Conservation (phyloP, 2,888 invertebrate species). For the Oscheius onirici region DNA sequence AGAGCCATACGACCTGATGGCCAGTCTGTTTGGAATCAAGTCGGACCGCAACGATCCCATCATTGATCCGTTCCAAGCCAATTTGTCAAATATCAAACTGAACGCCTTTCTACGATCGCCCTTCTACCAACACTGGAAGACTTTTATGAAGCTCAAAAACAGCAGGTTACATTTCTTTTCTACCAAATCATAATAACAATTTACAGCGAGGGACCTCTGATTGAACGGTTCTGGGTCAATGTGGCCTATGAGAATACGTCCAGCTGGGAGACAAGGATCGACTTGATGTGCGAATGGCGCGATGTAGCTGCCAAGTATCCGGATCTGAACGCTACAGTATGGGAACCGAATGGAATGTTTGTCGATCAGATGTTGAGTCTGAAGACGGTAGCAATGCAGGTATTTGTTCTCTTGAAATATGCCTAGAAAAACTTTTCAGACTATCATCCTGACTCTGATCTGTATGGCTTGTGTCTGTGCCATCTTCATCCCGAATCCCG, state of each 20-base stretch:
- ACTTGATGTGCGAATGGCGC: constrained; percentile 68
- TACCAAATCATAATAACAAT: neutral
- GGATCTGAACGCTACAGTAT: constrained; percentile 67
- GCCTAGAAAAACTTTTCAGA: constrained; percentile 41
- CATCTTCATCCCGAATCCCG: constrained; percentile 68
- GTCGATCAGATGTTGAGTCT: constrained; percentile 71
- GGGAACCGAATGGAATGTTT: constrained; percentile 68
- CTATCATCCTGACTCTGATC: constrained; percentile 59
- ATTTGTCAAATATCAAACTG: constrained; percentile 51
- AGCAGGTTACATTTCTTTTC: neutral
- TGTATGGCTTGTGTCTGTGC: constrained; percentile 70
- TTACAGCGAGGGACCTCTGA: constrained; percentile 36
- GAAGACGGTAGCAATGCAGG: constrained; percentile 64
- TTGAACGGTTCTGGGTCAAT: constrained; percentile 63
- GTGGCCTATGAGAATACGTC: constrained; percentile 66
- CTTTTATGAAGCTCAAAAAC: constrained; percentile 49
- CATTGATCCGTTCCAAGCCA: constrained; percentile 50
- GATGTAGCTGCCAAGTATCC: constrained; percentile 43
- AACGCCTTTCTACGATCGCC: constrained; percentile 62
- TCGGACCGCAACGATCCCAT: constrained; percentile 33
- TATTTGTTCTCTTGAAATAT: neutral
- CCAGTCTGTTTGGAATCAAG: constrained; percentile 27
- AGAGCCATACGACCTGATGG: constrained; percentile 46
- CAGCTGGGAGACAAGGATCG: constrained; percentile 66
- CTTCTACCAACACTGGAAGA: constrained; percentile 67